Percentiles rank a stretch among this genome's conserved stretches.
These are phyloP conservation scores for Meloe dianella DNA, from an alignment of 2,888 invertebrate genomes.

Conservation along the genomic window DNA sequence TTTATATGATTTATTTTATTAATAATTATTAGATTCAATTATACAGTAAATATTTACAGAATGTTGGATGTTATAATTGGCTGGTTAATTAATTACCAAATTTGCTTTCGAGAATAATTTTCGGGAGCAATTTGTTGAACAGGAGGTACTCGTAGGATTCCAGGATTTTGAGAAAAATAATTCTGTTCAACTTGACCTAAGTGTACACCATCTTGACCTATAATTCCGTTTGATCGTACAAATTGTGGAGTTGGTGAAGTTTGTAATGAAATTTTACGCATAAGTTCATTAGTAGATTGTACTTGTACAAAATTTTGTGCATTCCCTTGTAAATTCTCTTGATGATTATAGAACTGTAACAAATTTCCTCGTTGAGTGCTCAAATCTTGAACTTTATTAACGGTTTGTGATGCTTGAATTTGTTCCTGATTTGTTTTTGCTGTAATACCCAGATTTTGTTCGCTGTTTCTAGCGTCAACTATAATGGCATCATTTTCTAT, in stretches of 20 bases:
- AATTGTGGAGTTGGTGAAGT: not conserved
- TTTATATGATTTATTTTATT: too few species aligned
- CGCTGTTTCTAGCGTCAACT: not conserved
- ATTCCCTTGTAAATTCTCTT: not conserved
- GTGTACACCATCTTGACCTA: not conserved
- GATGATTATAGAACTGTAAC: not conserved
- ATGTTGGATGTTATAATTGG: not conserved
- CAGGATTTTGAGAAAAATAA: constrained; percentile 5
- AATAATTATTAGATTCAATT: too few species aligned
- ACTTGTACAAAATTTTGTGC: not conserved
- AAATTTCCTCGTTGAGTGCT: not conserved
- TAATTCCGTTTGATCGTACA: not conserved
- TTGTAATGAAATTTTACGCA: not conserved
- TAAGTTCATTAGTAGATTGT: not conserved
- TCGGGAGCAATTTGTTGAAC: not conserved
- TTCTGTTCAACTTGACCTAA: not conserved
- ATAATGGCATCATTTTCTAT: not conserved
- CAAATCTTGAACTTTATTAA: not conserved
- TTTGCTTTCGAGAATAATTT: not conserved
- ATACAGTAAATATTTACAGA: not conserved
- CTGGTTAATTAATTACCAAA: not conserved
- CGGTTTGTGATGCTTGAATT: not conserved
- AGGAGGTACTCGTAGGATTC: not conserved
- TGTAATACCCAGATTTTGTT: not conserved
- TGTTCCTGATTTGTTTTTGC: not conserved